A percentile compares a stretch with the other conserved stretches of the same genome.
phyloP scores from a whole-genome alignment of 2,888 invertebrate species.

The Fabriciana adippe region DNA sequence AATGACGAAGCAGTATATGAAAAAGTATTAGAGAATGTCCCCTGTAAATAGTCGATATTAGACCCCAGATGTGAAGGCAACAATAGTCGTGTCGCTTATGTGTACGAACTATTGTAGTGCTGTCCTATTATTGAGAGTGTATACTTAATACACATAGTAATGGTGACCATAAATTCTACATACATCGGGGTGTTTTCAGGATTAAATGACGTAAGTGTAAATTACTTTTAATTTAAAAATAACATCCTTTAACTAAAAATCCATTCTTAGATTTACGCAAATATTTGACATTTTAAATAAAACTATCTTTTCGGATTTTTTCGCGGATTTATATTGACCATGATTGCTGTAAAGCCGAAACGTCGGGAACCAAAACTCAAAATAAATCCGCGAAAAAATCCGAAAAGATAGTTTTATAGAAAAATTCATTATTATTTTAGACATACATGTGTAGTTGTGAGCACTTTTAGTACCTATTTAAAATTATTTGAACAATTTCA shows the following conservation, averaged over 20 bases:
- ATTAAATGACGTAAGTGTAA: not conserved
- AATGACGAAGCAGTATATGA: slow-evolving; percentile 53
- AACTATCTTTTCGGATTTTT: no score
- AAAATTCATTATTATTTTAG: no score
- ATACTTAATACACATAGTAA: slow-evolving; percentile 70
- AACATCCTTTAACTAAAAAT: not conserved
- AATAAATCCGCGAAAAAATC: no score
- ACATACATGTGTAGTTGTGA: no score
- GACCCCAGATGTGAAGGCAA: slow-evolving; percentile 79
- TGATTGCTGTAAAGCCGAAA: no score
- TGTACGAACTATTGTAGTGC: slow-evolving; percentile 60
- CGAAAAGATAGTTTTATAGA: no score
- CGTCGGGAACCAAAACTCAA: no score
- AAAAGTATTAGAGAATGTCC: slow-evolving; percentile 53
- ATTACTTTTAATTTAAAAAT: not conserved
- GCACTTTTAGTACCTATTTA: no score
- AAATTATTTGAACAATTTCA: no score
- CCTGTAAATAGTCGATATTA: slow-evolving; percentile 50
- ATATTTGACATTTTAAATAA: no score
- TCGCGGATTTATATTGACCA: no score
- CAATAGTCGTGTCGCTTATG: slow-evolving; percentile 65
- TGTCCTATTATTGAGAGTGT: slow-evolving; percentile 67
- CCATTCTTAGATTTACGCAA: no score
- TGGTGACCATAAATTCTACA: slow-evolving; percentile 47
- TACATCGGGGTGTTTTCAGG: not conserved